These are phyloP conservation scores for Tipula confusa DNA, from an alignment of 2,888 invertebrate genomes.

Conservation along the genomic window DNA sequence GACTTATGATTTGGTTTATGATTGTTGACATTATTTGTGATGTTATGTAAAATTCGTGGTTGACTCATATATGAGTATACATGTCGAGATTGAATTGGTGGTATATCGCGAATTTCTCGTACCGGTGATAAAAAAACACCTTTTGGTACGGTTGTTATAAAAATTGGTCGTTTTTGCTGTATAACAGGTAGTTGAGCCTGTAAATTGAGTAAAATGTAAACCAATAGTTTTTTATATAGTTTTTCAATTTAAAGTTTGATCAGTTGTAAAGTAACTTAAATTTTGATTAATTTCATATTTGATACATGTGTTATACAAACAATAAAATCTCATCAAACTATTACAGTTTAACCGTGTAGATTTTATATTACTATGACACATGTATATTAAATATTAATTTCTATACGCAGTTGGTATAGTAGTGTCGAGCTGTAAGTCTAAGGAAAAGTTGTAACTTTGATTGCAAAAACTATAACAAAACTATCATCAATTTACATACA, in stretches of 20 bases:
- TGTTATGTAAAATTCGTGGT: constrained; percentile 49
- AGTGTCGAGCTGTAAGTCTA: too few species aligned
- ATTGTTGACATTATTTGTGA: constrained; percentile 21
- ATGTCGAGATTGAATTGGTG: constrained; percentile 46
- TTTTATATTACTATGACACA: too few species aligned
- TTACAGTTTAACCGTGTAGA: too few species aligned
- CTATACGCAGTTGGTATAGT: too few species aligned
- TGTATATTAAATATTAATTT: too few species aligned
- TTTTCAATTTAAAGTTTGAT: neutral
- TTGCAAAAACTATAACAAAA: neutral
- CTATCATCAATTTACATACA: constrained; percentile 35
- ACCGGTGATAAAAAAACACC: constrained; percentile 77
- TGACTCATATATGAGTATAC: constrained; percentile 65
- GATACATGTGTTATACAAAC: too few species aligned
- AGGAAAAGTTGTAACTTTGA: too few species aligned
- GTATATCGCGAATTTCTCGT: constrained; percentile 58
- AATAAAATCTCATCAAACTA: too few species aligned
- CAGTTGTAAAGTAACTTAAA: too few species aligned
- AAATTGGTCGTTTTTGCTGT: constrained; percentile 55
- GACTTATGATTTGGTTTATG: neutral
- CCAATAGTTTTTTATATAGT: neutral
- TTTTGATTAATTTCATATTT: too few species aligned
- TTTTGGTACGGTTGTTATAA: constrained; percentile 74
- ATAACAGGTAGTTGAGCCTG: neutral
- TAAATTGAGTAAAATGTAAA: neutral